phyloP scores from a whole-genome alignment of 2,797 vertebrate species.

The Leucoraja ocellata region DNA sequence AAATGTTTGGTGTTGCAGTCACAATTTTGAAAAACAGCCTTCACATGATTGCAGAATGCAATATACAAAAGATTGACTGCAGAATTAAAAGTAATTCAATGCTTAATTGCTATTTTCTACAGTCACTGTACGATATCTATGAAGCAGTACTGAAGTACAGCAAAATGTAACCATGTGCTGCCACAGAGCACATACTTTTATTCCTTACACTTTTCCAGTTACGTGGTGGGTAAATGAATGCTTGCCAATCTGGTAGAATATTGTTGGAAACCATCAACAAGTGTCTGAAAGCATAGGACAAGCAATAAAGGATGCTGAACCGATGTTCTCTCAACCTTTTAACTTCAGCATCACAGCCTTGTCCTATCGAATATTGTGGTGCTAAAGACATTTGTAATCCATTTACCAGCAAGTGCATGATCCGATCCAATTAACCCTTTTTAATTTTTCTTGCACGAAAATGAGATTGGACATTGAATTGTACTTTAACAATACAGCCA shows the following conservation, averaged over 20 bases:
- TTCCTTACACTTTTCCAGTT: neutral
- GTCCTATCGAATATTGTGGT: neutral
- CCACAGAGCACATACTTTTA: neutral
- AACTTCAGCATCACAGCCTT: neutral
- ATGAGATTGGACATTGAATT: neutral
- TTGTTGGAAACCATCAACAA: neutral
- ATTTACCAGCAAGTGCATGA: neutral
- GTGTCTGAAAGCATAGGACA: neutral
- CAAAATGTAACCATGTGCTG: neutral
- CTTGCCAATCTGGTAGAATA: neutral
- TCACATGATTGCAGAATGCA: constrained; percentile 15
- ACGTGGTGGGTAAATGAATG: neutral
- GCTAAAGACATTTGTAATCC: neutral
- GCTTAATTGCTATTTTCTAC: constrained; percentile 17
- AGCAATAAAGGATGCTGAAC: neutral
- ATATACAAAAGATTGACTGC: neutral
- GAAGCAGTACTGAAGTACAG: constrained; percentile 9
- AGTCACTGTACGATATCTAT: neutral
- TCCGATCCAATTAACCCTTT: neutral
- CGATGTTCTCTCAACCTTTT: neutral
- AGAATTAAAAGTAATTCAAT: constrained; percentile 17
- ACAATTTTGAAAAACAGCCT: constrained; percentile 2
- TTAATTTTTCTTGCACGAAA: neutral
- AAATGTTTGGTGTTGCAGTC: constrained; percentile 1
- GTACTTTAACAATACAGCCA: neutral